Evolutionary conservation across 2,888 invertebrate species (phyloP).

Genomic region (Trisateles emortualis): DNA sequence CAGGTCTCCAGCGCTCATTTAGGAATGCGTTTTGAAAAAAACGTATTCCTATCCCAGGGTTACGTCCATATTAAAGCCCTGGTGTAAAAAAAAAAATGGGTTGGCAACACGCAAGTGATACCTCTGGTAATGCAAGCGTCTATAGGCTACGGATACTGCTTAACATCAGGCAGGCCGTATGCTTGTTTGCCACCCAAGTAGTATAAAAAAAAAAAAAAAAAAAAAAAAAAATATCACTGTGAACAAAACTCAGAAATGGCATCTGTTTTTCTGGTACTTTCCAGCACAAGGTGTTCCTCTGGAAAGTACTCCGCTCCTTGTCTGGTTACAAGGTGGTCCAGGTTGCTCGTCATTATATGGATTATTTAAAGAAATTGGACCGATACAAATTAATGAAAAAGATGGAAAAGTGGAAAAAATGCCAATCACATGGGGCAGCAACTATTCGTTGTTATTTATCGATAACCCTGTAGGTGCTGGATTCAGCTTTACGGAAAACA

Average conservation of each 20-base stretch:
- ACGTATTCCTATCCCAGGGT: too few relatives aligned
- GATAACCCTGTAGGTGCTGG: slow-evolving; percentile 87
- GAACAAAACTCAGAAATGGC: slow-evolving; percentile 88
- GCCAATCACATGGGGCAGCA: slow-evolving; percentile 73
- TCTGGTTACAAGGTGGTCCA: slow-evolving; percentile 80
- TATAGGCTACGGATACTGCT: too few relatives aligned
- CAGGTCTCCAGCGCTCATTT: too few relatives aligned
- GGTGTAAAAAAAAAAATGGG: too few relatives aligned
- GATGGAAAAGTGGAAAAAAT: slow-evolving; percentile 16
- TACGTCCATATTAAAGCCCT: too few relatives aligned
- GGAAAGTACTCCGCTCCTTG: slow-evolving; percentile 63
- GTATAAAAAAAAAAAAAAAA: too few relatives aligned
- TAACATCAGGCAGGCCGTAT: too few relatives aligned
- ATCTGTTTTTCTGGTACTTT: slow-evolving; percentile 92
- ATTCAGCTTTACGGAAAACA: slow-evolving; percentile 79
- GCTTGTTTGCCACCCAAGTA: too few relatives aligned
- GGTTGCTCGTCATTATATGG: slow-evolving; percentile 72
- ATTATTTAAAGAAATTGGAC: slow-evolving; percentile 79
- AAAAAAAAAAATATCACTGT: too few relatives aligned
- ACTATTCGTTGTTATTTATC: slow-evolving; percentile 82
- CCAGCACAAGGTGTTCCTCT: slow-evolving; percentile 75
- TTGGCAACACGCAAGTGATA: too few relatives aligned
- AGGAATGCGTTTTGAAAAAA: too few relatives aligned
- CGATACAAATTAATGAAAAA: slow-evolving; percentile 13
- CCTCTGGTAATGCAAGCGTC: too few relatives aligned